Evolutionary conservation across 2,113 vertebrate species (phyloP), one percentile per base, ranked within the genome.

Genomic region (Stegastes partitus): DNA sequence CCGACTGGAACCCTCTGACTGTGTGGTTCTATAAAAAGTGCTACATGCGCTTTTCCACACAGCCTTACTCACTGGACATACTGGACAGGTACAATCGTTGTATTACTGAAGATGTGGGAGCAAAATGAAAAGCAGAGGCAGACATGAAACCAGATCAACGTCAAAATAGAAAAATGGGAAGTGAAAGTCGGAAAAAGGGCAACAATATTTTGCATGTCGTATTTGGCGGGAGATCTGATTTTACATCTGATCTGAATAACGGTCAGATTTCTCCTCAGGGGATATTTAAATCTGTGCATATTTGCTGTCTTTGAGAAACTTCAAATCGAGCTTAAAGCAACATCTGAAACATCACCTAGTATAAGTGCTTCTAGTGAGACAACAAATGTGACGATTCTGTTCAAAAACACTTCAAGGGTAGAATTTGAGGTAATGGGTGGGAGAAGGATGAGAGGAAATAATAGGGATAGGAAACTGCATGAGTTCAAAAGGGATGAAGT

Each of bases 11-110:
- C 86, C 97, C 96, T 0, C 91, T 99, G 34, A 99, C 97, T 0
- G 83, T 96, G 67, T 98, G 97, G 96, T 97, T 97, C 90, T 98
- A 98, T 62, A 93, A 70, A 0, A 93, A 96, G 57, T 96, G 96
- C 89, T 98, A 98, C 74, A 88, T 98, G 57, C 96, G 96, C 66
- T 98, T 99, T 87, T 98, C 96, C 67, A 96, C 96, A 0, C 95
- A 90, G 81, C 95, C 95, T 14, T 99, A 96, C 90, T 96, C 95
- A 1, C 89, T 97, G 37, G 71, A 83, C 49, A 93, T 53, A 67
- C 87, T 97, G 79, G 95, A 97, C 86, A 95, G 87, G 97, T 98
- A 89, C 94, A 95, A 70, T 18, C 31, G 25, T 21, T 6, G 39
- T 15, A 23, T 1, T 26, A 12, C 8, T 62, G 26, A 21, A 54